These are phyloP conservation scores for Alviniconcha strummeri DNA, from an alignment of 2,888 invertebrate genomes.

Conservation along the genomic window DNA sequence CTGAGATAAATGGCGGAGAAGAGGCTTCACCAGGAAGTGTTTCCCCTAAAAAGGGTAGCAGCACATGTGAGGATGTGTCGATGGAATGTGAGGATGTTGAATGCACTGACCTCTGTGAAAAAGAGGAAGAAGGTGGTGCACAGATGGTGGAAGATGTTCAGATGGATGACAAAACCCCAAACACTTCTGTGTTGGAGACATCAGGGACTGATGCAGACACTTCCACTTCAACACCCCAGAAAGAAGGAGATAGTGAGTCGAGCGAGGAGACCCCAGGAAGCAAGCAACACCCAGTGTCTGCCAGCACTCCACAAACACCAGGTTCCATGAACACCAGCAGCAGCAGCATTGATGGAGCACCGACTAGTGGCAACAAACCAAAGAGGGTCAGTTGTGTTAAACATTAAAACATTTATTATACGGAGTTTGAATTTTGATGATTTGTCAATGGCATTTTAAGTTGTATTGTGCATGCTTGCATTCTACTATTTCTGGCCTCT, in stretches of 20 bases:
- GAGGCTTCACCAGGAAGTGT: neutral
- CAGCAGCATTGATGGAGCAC: slow-evolving; percentile 17
- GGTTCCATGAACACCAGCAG: slow-evolving; percentile 12
- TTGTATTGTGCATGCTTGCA: no score
- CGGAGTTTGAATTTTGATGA: no score
- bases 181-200: slow-evolving; percentile 15
- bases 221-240: slow-evolving; percentile 22
- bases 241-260: slow-evolving; percentile 26
- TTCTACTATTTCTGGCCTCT: no score
- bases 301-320: slow-evolving; percentile 16
- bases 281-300: neutral
- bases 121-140: slow-evolving; percentile 17
- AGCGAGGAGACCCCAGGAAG: neutral
- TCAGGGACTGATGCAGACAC: slow-evolving; percentile 2
- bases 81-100: slow-evolving; percentile 21
- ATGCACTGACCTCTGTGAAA: slow-evolving; percentile 20
- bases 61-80: neutral
- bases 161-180: slow-evolving; percentile 22
- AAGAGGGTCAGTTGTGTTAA: slow-evolving; percentile 7
- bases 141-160: neutral
- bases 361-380: neutral
- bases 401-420: no score
- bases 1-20: neutral
- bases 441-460: no score
- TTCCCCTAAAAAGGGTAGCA: neutral